Evolutionary conservation across 1,140 invertebrate species (phyloP).

Genomic region (Magallana gigas): DNA sequence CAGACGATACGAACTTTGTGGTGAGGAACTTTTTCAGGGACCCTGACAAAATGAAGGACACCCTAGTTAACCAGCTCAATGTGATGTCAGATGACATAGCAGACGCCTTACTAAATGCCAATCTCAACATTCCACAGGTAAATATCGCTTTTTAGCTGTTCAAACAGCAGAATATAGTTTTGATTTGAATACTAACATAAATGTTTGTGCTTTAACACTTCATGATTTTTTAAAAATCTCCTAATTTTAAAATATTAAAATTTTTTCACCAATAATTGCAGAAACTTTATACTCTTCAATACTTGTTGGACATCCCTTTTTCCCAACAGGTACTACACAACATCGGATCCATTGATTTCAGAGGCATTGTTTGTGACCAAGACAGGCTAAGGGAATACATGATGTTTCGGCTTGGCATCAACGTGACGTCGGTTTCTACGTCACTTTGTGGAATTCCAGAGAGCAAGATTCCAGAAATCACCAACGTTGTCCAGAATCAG

Average conservation of each 20-base stretch:
- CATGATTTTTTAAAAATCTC: no score
- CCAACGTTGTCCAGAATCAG: constrained; percentile 54
- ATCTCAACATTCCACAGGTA: constrained; percentile 64
- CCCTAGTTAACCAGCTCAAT: constrained; percentile 59
- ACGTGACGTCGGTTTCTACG: constrained; percentile 54
- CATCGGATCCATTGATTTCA: constrained; percentile 60
- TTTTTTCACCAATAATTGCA: no score
- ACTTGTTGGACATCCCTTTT: background rate
- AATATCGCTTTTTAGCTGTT: background rate
- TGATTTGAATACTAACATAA: no score
- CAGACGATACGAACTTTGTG: constrained; percentile 59
- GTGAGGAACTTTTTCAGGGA: constrained; percentile 62
- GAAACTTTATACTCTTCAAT: no score
- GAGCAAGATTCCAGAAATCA: constrained; percentile 58
- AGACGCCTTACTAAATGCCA: constrained; percentile 63
- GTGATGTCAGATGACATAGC: constrained; percentile 54
- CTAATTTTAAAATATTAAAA: no score
- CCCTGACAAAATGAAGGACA: constrained; percentile 59
- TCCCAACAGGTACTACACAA: constrained; percentile 48
- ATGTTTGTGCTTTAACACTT: no score
- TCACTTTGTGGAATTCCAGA: constrained; percentile 63
- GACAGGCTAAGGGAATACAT: constrained; percentile 59
- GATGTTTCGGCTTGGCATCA: constrained; percentile 53
- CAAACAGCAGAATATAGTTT: background rate
- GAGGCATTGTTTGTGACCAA: constrained; percentile 62